A percentile compares a stretch with the other conserved stretches of the same genome.
Evolutionary conservation across 2,888 invertebrate species (phyloP).

Genomic region (Latheticus oryzae): DNA sequence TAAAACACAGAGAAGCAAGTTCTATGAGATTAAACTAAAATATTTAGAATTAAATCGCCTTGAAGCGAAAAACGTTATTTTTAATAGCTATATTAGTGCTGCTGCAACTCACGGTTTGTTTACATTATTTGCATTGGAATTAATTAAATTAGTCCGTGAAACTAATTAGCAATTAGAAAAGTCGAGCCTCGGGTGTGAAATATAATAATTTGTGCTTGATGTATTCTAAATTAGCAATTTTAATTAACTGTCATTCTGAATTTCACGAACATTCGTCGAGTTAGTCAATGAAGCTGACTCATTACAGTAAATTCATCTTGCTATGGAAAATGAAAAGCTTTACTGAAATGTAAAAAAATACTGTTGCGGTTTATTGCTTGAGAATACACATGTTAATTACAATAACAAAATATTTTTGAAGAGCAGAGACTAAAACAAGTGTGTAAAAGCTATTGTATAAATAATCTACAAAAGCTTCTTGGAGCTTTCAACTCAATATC

Average conservation of each 20-base stretch:
- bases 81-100: conserved; percentile 11
- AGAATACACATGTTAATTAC: conserved; percentile 51
- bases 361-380: conserved; percentile 50
- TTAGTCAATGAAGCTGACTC: conserved; percentile 37
- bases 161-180: conserved; percentile 53
- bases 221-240: conserved; percentile 54
- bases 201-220: conserved; percentile 53
- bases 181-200: conserved; percentile 45
- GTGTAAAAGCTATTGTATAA: too few species aligned
- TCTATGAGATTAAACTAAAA: conserved; percentile 17
- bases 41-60: conserved; percentile 10
- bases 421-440: too few species aligned
- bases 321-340: conserved; percentile 3
- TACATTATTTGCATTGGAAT: conserved; percentile 40
- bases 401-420: background rate
- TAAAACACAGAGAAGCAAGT: conserved; percentile 6
- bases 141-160: conserved; percentile 46
- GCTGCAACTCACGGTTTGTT: conserved; percentile 29
- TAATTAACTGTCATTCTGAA: conserved; percentile 55
- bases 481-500: conserved; percentile 31
- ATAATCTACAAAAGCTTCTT: too few species aligned
- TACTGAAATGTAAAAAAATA: too few species aligned
- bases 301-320: conserved; percentile 30
- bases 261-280: conserved; percentile 46
- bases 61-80: conserved; percentile 3